Evolutionary conservation across 2,113 vertebrate genomes (phyloP), one percentile per base, ranked within the genome.

Genomic region (Sigmodon hispidus): DNA sequence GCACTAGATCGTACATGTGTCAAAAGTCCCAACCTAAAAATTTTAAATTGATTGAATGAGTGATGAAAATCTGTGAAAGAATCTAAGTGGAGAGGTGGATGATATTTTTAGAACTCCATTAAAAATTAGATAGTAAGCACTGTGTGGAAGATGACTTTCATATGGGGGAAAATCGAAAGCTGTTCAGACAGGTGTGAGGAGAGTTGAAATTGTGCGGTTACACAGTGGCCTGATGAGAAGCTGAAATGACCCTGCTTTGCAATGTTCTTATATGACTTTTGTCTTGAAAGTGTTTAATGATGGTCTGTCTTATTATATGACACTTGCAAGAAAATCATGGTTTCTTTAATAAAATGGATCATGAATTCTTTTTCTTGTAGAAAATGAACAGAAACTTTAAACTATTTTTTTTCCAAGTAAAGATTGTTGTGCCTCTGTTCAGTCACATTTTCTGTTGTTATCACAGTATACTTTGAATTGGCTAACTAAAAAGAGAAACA

Each of bases 341-440:
- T 43, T 29, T 61, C n/a, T 43, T 83, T 61, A 61, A 31, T 61
- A 61, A 43, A 24, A 61, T 83, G 19, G 79, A 0, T 50, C 93
- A 13, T 48, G 16, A 55, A 40, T 69, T 93, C 12, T 48, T 89
- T 83, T 96, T 89, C 45, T 84, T 13, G 15, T 36, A 9, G 19
- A n/a, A 92, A 95, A 63, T 2, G 79, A 94, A 92, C 45, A 21
- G 31, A 29, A 50, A 88, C 69, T 83, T 13, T n/a, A 77, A 86
- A 67, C 31, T 65, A 19, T 34, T 45, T 87, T 52, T 87, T 57
- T 84, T 31, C 34, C 40, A 70, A 31, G 22, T 67, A 76, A 91
- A 93, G 3, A 31, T 73, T 86, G 5, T 12, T 40, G 16, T 91
- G 0, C 84, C 8, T 70, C n/a, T 61, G 26, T 31, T 79, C 26